Evolutionary conservation across 2,888 invertebrate genomes (phyloP).

Genomic region (Thereva unica): DNA sequence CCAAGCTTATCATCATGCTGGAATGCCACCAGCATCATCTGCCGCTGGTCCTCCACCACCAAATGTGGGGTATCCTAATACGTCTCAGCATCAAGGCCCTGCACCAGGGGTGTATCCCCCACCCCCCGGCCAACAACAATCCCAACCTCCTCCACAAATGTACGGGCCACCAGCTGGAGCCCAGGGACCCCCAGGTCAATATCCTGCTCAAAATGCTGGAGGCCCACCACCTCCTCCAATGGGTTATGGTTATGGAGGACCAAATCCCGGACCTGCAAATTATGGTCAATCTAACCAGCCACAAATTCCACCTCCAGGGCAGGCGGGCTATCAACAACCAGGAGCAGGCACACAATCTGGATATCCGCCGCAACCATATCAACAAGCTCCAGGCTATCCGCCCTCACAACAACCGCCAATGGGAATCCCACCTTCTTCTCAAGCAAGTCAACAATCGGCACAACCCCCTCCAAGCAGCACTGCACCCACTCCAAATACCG

Average conservation of each 20-base stretch:
- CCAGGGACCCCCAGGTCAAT: conserved; percentile 59
- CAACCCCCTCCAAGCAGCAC: conserved; percentile 44
- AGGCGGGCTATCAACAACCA: conserved; percentile 58
- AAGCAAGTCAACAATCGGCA: conserved; percentile 42
- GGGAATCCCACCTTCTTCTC: conserved; percentile 45
- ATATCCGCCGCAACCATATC: conserved; percentile 58
- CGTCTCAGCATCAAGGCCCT: conserved; percentile 59
- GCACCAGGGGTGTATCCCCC: conserved; percentile 60
- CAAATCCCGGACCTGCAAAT: conserved; percentile 53
- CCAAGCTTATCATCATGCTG: conserved; percentile 62
- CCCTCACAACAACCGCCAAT: conserved; percentile 53
- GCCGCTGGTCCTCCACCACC: conserved; percentile 55
- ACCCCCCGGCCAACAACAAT: conserved; percentile 53
- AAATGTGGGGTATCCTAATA: conserved; percentile 59
- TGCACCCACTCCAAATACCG: conserved; percentile 48
- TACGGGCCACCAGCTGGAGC: conserved; percentile 55
- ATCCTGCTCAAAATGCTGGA: conserved; percentile 53
- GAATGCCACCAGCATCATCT: conserved; percentile 56
- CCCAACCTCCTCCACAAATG: conserved; percentile 57
- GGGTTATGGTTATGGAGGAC: conserved; percentile 59
- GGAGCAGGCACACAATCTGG: conserved; percentile 52
- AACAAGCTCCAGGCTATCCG: conserved; percentile 58
- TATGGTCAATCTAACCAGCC: conserved; percentile 48
- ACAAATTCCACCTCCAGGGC: conserved; percentile 53
- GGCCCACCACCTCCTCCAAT: conserved; percentile 60